Evolutionary conservation across 2,888 invertebrate species (phyloP).

Genomic region (Fabriciana adippe): DNA sequence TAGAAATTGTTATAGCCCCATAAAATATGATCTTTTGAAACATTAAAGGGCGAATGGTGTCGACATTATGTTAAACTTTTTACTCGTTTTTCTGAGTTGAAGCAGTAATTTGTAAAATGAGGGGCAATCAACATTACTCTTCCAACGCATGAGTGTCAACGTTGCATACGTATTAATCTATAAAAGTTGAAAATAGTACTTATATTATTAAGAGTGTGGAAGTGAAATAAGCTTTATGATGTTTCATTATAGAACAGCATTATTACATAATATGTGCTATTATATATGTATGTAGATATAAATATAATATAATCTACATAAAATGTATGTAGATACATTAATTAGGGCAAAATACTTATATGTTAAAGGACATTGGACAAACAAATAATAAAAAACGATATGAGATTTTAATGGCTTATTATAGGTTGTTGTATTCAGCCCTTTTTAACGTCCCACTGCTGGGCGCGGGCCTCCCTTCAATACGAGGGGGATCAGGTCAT

Average conservation of each 20-base stretch:
- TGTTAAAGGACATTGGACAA: background rate
- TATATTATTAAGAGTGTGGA: background rate
- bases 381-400: background rate
- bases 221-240: background rate
- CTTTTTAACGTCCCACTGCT: no score
- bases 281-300: background rate
- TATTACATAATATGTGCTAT: background rate
- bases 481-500: no score
- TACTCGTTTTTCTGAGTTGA: conserved; percentile 13
- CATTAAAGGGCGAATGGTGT: conserved; percentile 27
- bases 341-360: no score
- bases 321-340: background rate
- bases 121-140: conserved; percentile 23
- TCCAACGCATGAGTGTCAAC: conserved; percentile 6
- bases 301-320: no score
- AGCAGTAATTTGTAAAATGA: conserved; percentile 20
- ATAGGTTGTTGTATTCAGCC: no score
- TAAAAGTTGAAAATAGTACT: conserved; percentile 1
- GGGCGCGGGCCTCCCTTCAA: no score
- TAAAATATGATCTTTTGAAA: conserved; percentile 24
- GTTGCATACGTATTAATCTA: conserved; percentile 11
- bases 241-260: background rate
- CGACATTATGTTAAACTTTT: conserved; percentile 11
- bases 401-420: no score
- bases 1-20: conserved; percentile 11